phyloP scores from a whole-genome alignment of 2,888 invertebrate species.

The Napeogenes sylphis region DNA sequence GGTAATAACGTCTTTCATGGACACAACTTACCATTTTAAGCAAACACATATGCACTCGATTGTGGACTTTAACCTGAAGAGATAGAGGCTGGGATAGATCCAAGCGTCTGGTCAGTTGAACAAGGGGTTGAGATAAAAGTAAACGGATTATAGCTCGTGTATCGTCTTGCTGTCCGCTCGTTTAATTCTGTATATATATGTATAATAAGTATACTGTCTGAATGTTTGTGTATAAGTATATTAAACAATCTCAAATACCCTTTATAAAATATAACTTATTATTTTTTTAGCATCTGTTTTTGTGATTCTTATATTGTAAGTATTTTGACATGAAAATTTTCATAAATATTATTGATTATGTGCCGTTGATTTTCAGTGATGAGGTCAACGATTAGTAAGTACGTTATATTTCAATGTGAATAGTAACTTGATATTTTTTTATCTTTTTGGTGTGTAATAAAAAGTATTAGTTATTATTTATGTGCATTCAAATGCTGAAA shows the following conservation, averaged over 20 bases:
- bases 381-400: no score
- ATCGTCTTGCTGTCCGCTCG: constrained; percentile 58
- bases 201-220: constrained; percentile 5
- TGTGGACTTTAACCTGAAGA: constrained; percentile 32
- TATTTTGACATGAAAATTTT: no score
- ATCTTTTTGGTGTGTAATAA: no score
- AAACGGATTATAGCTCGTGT: constrained; percentile 73
- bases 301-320: no score
- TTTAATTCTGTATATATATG: constrained; percentile 22
- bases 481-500: no score
- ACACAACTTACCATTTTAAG: constrained; percentile 41
- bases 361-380: no score
- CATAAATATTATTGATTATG: no score
- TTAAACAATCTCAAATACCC: background rate
- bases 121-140: constrained; percentile 72
- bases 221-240: background rate
- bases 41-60: background rate
- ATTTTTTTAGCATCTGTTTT: no score
- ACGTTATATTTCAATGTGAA: no score
- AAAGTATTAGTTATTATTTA: no score
- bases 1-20: constrained; percentile 76
- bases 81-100: constrained; percentile 25
- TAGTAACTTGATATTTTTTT: no score
- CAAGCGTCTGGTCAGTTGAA: constrained; percentile 42
- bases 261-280: background rate